Evolutionary conservation across 2,888 invertebrate species (phyloP).

Genomic region (Cepaea hortensis): DNA sequence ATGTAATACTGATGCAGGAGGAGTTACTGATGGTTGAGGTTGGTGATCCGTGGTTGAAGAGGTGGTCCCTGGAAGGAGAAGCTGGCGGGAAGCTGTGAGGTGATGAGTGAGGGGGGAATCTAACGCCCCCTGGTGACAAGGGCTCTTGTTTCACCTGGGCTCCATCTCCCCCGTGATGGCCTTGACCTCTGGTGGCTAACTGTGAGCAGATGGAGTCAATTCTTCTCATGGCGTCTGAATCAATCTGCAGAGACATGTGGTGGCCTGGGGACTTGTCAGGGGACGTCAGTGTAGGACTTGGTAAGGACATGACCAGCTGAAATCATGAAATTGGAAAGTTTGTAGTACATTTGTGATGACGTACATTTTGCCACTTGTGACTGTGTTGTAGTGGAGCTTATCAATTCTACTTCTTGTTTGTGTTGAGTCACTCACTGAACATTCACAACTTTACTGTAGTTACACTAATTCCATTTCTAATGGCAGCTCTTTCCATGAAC

Average conservation of each 20-base stretch:
- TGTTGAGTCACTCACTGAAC: no score
- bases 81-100: slow-evolving; percentile 29
- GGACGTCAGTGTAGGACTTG: slow-evolving; percentile 45
- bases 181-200: slow-evolving; percentile 56
- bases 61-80: slow-evolving; percentile 28
- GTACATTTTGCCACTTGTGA: no score
- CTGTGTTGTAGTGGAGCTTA: no score
- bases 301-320: slow-evolving; percentile 43
- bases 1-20: slow-evolving; percentile 28
- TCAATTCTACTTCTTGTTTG: no score
- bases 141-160: slow-evolving; percentile 54
- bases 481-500: no score
- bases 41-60: slow-evolving; percentile 46
- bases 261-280: slow-evolving; percentile 44
- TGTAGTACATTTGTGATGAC: no score
- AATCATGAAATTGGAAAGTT: neutral
- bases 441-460: no score
- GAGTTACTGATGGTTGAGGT: slow-evolving; percentile 48
- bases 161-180: slow-evolving; percentile 15
- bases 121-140: slow-evolving; percentile 48
- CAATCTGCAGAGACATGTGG: slow-evolving; percentile 29
- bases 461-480: no score
- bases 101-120: slow-evolving; percentile 32
- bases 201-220: slow-evolving; percentile 66
- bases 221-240: slow-evolving; percentile 55